Percentiles rank a stretch among this genome's conserved stretches.
Evolutionary conservation across 1,140 invertebrate genomes (phyloP).

Genomic region (Conus ventricosus): DNA sequence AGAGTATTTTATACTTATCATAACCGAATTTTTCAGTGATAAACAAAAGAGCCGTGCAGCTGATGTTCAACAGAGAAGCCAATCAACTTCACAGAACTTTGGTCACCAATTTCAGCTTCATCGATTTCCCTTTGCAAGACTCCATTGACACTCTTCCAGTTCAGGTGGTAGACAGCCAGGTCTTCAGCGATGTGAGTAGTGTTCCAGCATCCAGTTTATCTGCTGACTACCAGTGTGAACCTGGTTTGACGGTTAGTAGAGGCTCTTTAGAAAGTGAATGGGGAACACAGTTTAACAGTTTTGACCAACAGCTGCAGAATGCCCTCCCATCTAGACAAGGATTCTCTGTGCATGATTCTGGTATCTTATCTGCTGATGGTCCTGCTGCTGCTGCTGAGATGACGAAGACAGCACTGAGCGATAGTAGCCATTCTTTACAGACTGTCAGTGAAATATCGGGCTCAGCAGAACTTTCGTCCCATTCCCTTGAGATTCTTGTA

Average conservation of each 20-base stretch:
- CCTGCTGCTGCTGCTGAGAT: too few species aligned
- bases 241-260: not conserved
- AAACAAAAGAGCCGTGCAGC: conserved; percentile 21
- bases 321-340: not conserved
- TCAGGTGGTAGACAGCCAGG: not conserved
- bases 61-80: conserved; percentile 19
- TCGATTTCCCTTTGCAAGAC: conserved; percentile 15
- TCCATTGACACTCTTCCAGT: not conserved
- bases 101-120: conserved; percentile 35
- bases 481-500: not conserved
- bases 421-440: not conserved
- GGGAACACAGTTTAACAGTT: not conserved
- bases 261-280: not conserved
- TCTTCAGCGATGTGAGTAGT: not conserved
- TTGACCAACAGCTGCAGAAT: not conserved
- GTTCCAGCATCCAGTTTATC: not conserved
- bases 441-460: not conserved
- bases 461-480: not conserved
- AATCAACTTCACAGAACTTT: conserved; percentile 22
- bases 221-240: not conserved
- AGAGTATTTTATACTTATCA: too few species aligned
- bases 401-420: not conserved
- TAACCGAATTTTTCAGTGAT: conserved; percentile 16
- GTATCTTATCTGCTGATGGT: not conserved
- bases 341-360: not conserved